Base-by-base conservation (phyloP, 1,140 invertebrate species). In the Drosophila arawakana region DNA sequence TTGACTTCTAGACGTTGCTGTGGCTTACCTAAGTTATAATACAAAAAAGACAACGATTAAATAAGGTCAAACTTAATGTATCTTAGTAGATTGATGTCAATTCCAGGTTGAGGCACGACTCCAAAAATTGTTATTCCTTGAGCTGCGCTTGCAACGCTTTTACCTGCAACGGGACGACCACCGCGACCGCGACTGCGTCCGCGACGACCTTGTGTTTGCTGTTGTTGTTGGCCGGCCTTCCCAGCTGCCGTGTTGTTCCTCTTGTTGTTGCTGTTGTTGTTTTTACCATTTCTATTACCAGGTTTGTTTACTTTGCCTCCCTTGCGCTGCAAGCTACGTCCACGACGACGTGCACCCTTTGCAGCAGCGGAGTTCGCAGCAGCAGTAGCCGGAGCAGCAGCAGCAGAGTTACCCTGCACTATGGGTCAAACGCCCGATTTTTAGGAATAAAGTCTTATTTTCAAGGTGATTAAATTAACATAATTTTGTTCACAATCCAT, bases 121-220 rank as follows among this genome's bases (percentile, higher is more conserved):
- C 65, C 76, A 39, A 69, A 43, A 69, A 52, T 35, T 34, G 41
- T 21, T 57, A 37, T 74, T 67, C 39, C 43, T 15, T 72, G 59
- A 50, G 61, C 43, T 60, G 55, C 47, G 50, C 70, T 75, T 89
- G 83, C 62, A 78, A 70, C 84, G 90, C 82, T 91, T 91, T 91
- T 92, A 92, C 91, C 91, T 92, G 76, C 37, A 71, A 59, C 77
- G 34, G 73, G 62, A 13, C 88, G 67, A 79, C 72, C 80, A 73
- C 81, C 67, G 58, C 88, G 86, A 75, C 67, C 85, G 72, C 91
- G 91, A 81, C 81, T 86, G 70, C 91, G 91, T 76, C 90, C 90
- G n/a, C 83, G 83, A 54, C 90, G 81, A 66, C 73, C 85, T 54
- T 73, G 25, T 30, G 25, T 21, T 21, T 21, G 18, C 18, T 21